phyloP scores from a whole-genome alignment of 2,888 invertebrate species.

The Sarcophaga variegata region DNA sequence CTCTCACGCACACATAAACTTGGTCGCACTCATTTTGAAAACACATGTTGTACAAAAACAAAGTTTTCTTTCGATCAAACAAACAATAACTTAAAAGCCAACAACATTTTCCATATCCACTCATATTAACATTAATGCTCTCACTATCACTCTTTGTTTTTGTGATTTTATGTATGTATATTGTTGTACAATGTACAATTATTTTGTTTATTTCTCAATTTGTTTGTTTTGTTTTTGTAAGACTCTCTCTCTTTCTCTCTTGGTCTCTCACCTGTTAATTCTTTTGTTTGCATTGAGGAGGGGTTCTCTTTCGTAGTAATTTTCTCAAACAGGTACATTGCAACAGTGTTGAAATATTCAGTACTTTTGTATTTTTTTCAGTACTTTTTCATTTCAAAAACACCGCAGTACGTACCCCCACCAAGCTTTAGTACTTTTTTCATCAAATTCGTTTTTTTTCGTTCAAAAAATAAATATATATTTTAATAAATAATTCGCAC shows the following conservation, averaged over 20 bases:
- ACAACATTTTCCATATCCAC: background rate
- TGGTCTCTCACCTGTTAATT: slow-evolving; percentile 35
- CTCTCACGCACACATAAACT: background rate
- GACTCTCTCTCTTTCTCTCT: background rate
- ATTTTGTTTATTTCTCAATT: background rate
- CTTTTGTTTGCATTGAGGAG: background rate
- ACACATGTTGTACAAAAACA: background rate
- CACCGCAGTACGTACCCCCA: too few species aligned
- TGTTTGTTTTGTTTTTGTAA: background rate
- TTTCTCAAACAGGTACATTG: too few species aligned
- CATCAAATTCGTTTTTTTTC: too few species aligned
- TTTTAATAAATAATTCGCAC: too few species aligned
- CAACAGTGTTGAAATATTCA: too few species aligned
- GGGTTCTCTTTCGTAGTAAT: too few species aligned
- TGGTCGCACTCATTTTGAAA: background rate
- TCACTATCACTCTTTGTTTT: background rate
- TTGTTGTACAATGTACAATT: too few species aligned
- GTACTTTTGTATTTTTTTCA: too few species aligned
- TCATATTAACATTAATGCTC: background rate
- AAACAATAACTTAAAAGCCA: slow-evolving; percentile 23
- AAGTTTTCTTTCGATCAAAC: slow-evolving; percentile 38
- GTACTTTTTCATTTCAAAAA: too few species aligned
- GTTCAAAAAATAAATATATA: too few species aligned
- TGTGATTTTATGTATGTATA: background rate
- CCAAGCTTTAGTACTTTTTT: too few species aligned